Evolutionary conservation across 2,113 vertebrate species (phyloP), one percentile per base, ranked within the genome.

Genomic region (Equus quagga): DNA sequence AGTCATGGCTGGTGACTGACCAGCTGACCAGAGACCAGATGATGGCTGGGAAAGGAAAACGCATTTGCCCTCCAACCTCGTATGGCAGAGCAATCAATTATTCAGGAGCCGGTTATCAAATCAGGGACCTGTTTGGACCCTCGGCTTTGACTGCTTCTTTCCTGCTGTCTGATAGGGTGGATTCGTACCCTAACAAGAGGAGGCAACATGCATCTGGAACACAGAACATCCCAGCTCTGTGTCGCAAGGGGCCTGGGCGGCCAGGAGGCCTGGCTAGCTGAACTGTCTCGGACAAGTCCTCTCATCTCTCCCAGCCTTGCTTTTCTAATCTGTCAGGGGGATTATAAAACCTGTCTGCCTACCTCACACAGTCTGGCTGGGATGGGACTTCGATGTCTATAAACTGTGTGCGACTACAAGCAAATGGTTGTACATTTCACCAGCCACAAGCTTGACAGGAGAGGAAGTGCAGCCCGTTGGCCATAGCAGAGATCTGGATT

Each of bases 251-350:
- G 8, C 1, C 8, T 41, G 56, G 24, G 19, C 4, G 9, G 4
- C 0, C 5, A 12, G 46, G 58, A 3, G n/a, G 19, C n/a, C 7
- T 4, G 0, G 41, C 33, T 78, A 1, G 0, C n/a, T 2, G 41
- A 3, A 0, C 18, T 21, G 56, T 18, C 26, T 8, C 1, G 8
- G n/a, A 9, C 12, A 26, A 41, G 41, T 3, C 31, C 24, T 5
- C 8, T 69, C 28, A 1, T 28, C 49, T 72, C 51, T n/a, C n/a
- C 9, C 1, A 13, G 65, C 21, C 80, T 73, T 0, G 3, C 13
- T 41, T 49, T 54, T 73, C 64, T 24, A 36, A 10, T 18, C 60
- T 75, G 33, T 23, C 5, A 0, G 2, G 54, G 11, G 23, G 12
- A 2, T 19, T 8, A 1, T 3, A 5, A 24, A 28, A 26, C 23